These are phyloP conservation scores for Anagrus nilaparvatae DNA, from an alignment of 1,140 invertebrate genomes.

Conservation along the genomic window DNA sequence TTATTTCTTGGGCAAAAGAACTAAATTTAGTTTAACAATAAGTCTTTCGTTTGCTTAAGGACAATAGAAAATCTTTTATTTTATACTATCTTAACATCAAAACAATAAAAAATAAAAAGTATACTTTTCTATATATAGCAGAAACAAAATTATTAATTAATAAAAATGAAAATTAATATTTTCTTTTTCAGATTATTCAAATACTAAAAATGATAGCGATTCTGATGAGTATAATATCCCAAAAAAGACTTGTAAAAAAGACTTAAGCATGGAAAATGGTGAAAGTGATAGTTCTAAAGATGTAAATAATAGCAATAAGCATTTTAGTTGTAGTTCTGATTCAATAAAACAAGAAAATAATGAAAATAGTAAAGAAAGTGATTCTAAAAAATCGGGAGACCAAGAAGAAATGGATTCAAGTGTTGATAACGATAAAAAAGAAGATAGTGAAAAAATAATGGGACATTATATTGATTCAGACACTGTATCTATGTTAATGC, in stretches of 20 bases:
- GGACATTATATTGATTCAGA: constrained; percentile 21
- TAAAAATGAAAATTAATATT: background rate
- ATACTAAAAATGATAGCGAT: no score
- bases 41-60: no score
- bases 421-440: background rate
- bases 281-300: constrained; percentile 22
- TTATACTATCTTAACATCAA: no score
- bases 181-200: no score
- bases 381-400: background rate
- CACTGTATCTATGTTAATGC: constrained; percentile 37
- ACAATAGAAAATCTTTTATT: no score
- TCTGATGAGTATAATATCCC: no score
- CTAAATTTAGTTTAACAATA: no score
- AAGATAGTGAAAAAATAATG: background rate
- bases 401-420: constrained; percentile 1
- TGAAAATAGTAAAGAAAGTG: background rate
- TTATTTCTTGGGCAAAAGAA: no score
- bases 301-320: constrained; percentile 16
- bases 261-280: constrained; percentile 10
- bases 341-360: constrained; percentile 4
- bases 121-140: background rate
- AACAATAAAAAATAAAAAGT: background rate
- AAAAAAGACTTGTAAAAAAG: background rate
- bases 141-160: background rate
- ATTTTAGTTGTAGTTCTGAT: constrained; percentile 18